Percentiles rank a stretch among this genome's conserved stretches.
These are phyloP conservation scores for Phymanthus crucifer DNA, from an alignment of 92 coral and sea anemone species.

Conservation along the genomic window DNA sequence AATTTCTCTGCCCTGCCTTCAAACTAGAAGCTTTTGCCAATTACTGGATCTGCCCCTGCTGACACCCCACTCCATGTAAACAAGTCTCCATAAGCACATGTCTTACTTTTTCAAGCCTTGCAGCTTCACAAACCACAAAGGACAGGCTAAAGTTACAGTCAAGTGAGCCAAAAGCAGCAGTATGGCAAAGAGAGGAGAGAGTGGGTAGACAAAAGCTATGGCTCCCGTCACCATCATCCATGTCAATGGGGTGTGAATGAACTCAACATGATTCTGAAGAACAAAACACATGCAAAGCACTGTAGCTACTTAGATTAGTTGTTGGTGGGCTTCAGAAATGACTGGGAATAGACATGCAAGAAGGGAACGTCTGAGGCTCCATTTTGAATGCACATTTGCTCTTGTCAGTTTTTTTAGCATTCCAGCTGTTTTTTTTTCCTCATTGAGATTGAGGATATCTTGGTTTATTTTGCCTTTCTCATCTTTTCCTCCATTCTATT, in stretches of 20 bases:
- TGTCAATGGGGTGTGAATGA: conserved; percentile 61
- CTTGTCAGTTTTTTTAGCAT: too few relatives aligned
- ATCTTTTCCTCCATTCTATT: too few relatives aligned
- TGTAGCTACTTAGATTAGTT: not conserved
- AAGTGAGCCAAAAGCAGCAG: conserved; percentile 67
- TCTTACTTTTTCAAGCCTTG: conserved; percentile 89
- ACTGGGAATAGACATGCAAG: not conserved
- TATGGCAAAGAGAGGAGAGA: conserved; percentile 74
- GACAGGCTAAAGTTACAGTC: conserved; percentile 82
- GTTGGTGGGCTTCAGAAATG: not conserved
- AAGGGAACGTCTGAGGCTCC: too few relatives aligned
- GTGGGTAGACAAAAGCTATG: conserved; percentile 58
- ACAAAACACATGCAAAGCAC: not conserved
- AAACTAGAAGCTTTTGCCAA: too few relatives aligned
- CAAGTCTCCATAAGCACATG: too few relatives aligned
- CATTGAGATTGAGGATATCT: too few relatives aligned
- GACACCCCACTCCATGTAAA: too few relatives aligned
- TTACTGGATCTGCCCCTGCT: too few relatives aligned
- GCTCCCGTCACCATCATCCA: conserved; percentile 67
- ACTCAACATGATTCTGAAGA: conserved; percentile 54
- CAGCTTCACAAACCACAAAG: conserved; percentile 84
- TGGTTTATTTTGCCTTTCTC: too few relatives aligned
- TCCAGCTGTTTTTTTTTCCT: too few relatives aligned
- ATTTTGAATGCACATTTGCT: too few relatives aligned
- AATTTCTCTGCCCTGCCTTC: too few relatives aligned